Evolutionary conservation across 2,888 invertebrate species (phyloP).

Genomic region (Volucella inflata): DNA sequence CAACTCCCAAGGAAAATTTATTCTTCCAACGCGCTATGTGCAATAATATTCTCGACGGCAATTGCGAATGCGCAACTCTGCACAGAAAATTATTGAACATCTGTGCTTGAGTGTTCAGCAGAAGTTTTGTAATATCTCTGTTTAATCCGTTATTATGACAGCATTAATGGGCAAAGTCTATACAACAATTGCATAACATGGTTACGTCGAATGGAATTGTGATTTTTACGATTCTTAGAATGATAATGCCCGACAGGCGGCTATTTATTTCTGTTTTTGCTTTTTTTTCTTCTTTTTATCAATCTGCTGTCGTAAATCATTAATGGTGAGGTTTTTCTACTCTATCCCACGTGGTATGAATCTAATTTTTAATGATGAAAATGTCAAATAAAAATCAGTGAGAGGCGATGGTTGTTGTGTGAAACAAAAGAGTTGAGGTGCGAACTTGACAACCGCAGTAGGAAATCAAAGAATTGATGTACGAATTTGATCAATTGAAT

Average conservation of each 20-base stretch:
- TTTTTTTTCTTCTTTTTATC: background rate
- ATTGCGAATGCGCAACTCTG: slow-evolving; percentile 44
- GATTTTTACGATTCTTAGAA: slow-evolving; percentile 38
- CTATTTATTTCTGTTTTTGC: background rate
- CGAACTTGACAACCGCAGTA: background rate
- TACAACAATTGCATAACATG: slow-evolving; percentile 65
- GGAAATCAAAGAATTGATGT: too few species aligned
- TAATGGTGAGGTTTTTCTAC: background rate
- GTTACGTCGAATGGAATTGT: slow-evolving; percentile 51
- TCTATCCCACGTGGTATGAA: background rate
- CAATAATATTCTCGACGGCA: slow-evolving; percentile 34
- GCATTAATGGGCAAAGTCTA: slow-evolving; percentile 68
- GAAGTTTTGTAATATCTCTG: slow-evolving; percentile 68
- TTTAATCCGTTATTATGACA: slow-evolving; percentile 60
- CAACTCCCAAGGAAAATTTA: slow-evolving; percentile 44
- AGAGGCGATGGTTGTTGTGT: too few species aligned
- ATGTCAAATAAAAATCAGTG: background rate
- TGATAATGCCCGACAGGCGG: slow-evolving; percentile 24
- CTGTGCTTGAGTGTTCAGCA: slow-evolving; percentile 61
- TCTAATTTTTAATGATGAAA: background rate
- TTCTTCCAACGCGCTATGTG: slow-evolving; percentile 42
- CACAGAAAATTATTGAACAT: slow-evolving; percentile 60
- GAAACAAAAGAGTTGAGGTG: slow-evolving; percentile 23
- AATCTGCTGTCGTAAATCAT: slow-evolving; percentile 4
- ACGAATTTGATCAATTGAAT: too few species aligned